Conservation (phyloP, 2,888 invertebrate genomes). For the Drosophila lacicola region DNA sequence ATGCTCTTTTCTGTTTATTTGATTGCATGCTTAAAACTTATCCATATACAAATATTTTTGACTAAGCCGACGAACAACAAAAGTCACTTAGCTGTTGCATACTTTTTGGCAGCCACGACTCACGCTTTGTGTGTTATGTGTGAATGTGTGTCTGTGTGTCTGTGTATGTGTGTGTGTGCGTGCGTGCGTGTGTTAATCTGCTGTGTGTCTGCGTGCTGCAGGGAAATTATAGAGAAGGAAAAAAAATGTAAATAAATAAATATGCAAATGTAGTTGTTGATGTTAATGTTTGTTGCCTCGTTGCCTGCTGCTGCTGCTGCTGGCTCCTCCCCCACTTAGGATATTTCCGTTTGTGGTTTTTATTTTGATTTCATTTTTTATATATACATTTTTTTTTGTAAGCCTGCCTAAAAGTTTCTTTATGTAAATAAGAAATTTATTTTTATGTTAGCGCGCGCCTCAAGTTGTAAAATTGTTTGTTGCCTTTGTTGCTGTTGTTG, state of each 20-base stretch:
- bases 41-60: conserved; percentile 36
- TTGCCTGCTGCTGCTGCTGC: conserved; percentile 7
- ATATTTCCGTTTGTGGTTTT: conserved; percentile 68
- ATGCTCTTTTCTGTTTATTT: conserved; percentile 11
- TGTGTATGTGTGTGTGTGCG: conserved; percentile 22
- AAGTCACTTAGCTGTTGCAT: conserved; percentile 71
- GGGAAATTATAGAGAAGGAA: conserved; percentile 65
- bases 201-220: conserved; percentile 36
- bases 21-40: conserved; percentile 54
- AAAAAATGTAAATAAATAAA: conserved; percentile 64
- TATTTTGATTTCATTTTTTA: conserved; percentile 59
- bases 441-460: conserved; percentile 75
- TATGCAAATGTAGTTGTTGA: conserved; percentile 75
- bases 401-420: conserved; percentile 72
- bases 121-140: neutral
- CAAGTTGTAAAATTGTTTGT: conserved; percentile 73
- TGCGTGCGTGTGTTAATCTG: conserved; percentile 22
- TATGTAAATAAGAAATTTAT: conserved; percentile 80
- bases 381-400: conserved; percentile 20
- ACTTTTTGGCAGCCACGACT: conserved; percentile 30
- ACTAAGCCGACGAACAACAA: conserved; percentile 65
- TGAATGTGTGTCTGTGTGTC: conserved; percentile 10
- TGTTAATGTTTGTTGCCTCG: conserved; percentile 66
- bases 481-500: conserved; percentile 17
- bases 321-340: conserved; percentile 24